Conservation (phyloP, 1,140 invertebrate species). For the Platorchestia sp. region DNA sequence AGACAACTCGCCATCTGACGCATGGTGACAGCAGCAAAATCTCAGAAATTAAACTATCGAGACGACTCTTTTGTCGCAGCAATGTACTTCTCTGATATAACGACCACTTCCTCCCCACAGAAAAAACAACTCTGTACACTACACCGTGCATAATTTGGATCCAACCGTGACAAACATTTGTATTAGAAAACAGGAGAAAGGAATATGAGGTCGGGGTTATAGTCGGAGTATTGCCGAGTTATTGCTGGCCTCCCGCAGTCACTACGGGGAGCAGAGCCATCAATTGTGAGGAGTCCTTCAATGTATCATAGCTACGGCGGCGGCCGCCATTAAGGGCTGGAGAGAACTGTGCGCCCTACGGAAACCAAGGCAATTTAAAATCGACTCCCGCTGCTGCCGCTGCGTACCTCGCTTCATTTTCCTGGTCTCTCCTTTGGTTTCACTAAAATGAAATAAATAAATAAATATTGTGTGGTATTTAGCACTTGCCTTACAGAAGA, state of each 20-base stretch:
- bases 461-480: background rate
- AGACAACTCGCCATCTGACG: no score
- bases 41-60: background rate
- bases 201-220: background rate
- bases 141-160: background rate
- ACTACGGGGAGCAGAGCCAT: background rate
- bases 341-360: slow-evolving; percentile 24
- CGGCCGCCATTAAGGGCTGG: slow-evolving; percentile 17
- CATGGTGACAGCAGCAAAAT: background rate
- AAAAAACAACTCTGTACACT: background rate
- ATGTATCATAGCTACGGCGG: slow-evolving; percentile 28
- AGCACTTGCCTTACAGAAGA: no score
- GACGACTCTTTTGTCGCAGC: background rate
- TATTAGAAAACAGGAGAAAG: background rate
- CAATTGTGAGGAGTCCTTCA: background rate
- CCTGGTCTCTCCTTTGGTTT: background rate
- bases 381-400: background rate
- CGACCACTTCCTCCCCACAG: background rate
- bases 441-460: background rate
- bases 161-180: background rate
- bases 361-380: slow-evolving; percentile 25
- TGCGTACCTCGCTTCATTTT: background rate
- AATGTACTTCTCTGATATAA: background rate
- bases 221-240: background rate
- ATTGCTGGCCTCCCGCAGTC: background rate